Conservation (phyloP, 2,113 vertebrate genomes). For the Sorex araneus region DNA sequence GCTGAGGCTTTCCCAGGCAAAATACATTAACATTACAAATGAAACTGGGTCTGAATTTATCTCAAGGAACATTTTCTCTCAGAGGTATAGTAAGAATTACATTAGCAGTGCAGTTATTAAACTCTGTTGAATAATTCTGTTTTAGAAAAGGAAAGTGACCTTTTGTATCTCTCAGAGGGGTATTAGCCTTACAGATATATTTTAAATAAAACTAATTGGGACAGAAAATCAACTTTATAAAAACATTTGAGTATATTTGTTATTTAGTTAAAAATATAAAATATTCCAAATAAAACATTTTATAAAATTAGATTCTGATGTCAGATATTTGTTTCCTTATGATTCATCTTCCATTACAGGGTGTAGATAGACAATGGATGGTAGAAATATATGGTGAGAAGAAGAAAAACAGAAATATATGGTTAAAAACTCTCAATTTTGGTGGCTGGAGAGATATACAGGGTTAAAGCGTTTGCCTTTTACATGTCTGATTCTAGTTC, state of each 20-base stretch:
- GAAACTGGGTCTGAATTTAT: constrained; percentile 49
- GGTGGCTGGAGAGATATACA: no score
- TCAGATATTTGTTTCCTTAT: constrained; percentile 40
- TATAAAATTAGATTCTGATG: constrained; percentile 37
- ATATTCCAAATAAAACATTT: constrained; percentile 64
- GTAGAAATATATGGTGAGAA: constrained; percentile 6
- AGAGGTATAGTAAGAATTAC: constrained; percentile 72
- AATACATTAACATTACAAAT: constrained; percentile 76
- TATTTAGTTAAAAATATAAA: constrained; percentile 53
- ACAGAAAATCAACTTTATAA: constrained; percentile 34
- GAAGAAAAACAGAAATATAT: no score
- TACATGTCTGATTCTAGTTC: no score
- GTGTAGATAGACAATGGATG: not conserved
- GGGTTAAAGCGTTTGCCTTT: no score
- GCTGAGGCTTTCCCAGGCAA: constrained; percentile 66
- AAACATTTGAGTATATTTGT: constrained; percentile 41
- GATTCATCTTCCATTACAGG: constrained; percentile 1
- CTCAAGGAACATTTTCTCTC: constrained; percentile 71
- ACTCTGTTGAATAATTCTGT: constrained; percentile 77
- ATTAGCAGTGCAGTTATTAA: constrained; percentile 69
- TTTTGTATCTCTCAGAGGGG: constrained; percentile 69
- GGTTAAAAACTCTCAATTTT: constrained; percentile 39
- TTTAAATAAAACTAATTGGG: constrained; percentile 74
- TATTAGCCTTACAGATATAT: constrained; percentile 55
- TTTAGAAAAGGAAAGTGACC: constrained; percentile 74